These are phyloP conservation scores for Dicrostonyx torquatus DNA, from an alignment of 2,797 vertebrate species.

Conservation along the genomic window DNA sequence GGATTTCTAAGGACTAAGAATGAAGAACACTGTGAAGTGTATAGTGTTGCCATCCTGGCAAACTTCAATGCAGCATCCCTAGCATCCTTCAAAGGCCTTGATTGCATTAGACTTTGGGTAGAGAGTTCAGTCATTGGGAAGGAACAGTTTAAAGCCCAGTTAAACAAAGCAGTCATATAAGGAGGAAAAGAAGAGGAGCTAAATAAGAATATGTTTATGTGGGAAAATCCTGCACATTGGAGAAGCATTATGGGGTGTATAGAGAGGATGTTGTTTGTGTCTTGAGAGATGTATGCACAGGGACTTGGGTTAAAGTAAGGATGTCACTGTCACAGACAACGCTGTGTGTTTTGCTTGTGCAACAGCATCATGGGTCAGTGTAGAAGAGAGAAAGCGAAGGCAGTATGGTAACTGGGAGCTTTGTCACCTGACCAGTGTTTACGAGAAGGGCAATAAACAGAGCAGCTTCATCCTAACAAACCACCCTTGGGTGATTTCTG, in stretches of 20 bases:
- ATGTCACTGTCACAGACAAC: neutral
- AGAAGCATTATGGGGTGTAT: neutral
- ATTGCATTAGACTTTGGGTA: neutral
- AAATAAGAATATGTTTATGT: neutral
- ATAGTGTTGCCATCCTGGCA: constrained; percentile 50
- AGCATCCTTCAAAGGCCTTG: neutral
- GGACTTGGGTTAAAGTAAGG: neutral
- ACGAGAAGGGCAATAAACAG: neutral
- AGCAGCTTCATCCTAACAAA: neutral
- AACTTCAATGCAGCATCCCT: neutral
- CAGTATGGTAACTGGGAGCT: neutral
- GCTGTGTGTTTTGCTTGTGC: neutral
- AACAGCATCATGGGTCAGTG: neutral
- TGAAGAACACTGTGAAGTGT: constrained; percentile 55
- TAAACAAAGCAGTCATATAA: neutral
- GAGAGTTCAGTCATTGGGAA: neutral
- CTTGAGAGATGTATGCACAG: neutral
- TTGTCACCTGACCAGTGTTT: neutral
- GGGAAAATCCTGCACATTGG: neutral
- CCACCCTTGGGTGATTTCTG: neutral
- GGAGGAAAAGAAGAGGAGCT: neutral
- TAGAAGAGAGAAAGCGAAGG: neutral
- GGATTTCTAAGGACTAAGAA: constrained; percentile 70
- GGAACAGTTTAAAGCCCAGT: neutral
- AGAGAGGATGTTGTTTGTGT: neutral